A percentile compares a stretch with the other conserved stretches of the same genome.
Evolutionary conservation across 2,797 vertebrate genomes (phyloP).

Genomic region (Gadopsis marmoratus): DNA sequence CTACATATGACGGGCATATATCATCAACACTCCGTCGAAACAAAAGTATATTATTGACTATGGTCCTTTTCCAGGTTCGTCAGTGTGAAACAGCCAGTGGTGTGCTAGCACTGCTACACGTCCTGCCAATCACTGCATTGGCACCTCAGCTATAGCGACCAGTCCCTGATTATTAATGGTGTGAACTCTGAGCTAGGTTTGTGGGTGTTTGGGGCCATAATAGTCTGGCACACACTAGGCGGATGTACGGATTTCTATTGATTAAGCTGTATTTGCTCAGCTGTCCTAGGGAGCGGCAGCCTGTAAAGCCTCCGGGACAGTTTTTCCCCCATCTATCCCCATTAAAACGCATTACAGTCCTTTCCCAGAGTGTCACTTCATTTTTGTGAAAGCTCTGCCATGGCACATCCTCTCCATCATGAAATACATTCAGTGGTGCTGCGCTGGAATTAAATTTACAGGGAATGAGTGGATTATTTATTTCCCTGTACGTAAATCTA

Average conservation of each 20-base stretch:
- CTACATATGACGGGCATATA: neutral
- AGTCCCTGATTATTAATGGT: slow-evolving; percentile 29
- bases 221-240: slow-evolving; percentile 23
- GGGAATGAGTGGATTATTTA: slow-evolving; percentile 29
- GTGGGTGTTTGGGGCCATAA: slow-evolving; percentile 18
- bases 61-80: neutral
- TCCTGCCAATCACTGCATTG: slow-evolving; percentile 11
- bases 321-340: slow-evolving; percentile 57
- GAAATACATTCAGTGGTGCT: slow-evolving; percentile 52
- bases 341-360: slow-evolving; percentile 68
- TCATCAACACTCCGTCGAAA: neutral
- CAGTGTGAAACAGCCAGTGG: neutral
- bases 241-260: slow-evolving; percentile 34
- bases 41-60: slow-evolving; percentile 1
- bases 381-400: slow-evolving; percentile 47
- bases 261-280: slow-evolving; percentile 59
- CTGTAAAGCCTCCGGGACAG: slow-evolving; percentile 47
- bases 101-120: neutral
- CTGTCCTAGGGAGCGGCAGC: slow-evolving; percentile 46
- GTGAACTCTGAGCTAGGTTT: slow-evolving; percentile 26
- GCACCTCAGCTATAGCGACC: neutral
- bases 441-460: slow-evolving; percentile 53
- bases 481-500: slow-evolving; percentile 43
- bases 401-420: slow-evolving; percentile 45
- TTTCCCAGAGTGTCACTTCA: slow-evolving; percentile 60